Base-by-base conservation (phyloP, 23 tunicate genomes). In the Pegea sp. region DNA sequence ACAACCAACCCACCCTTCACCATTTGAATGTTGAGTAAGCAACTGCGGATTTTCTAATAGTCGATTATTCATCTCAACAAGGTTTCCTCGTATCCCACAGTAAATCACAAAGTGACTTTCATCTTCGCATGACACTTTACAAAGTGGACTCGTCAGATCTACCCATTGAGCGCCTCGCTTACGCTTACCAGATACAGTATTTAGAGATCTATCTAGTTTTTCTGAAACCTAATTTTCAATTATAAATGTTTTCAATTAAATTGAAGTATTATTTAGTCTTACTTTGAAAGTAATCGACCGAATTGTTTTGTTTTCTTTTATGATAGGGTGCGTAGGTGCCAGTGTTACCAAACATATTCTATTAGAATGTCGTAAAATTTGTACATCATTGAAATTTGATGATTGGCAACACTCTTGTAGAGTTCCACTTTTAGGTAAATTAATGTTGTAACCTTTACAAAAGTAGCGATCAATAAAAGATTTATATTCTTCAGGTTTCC, bases 131-230 rank as follows among this genome's bases (percentile, higher is more conserved):
- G 80, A 55, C 6, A 81, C 31, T 31, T 62, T 56, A 63, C 93
- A 81, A 21, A 81, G 26, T 13, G 80, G 75, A 18, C 75, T 67
- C 33, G 34, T 44, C 8, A 66, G 66, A 42, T 81, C 72, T 34
- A 81, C 50, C 93, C 93, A 81, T 24, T 81, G 93, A 26, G 93
- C 93, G 3, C 93, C 93, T 16, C 93, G 64, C 60, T 81, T 81
- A 19, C 93, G 72, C 52, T 81, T 81, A 8, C 93, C 93, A 19
- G 80, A 72, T 0, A 81, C 93, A 2, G 32, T 44, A 62, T 72
- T 81, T 13, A 49, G 33, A 0, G 70, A 61, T 3, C 78, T 61
- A 42, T 81, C 74, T 20, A 69, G 52, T 44, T 75, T 76, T n/a
- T 65, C 74, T 33, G 81, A 61, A 4, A 81, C 86, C 81, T 73